Evolutionary conservation across 1,140 invertebrate genomes (phyloP), one percentile per base, ranked within the genome.

Genomic region (Dendrolimus kikuchii): DNA sequence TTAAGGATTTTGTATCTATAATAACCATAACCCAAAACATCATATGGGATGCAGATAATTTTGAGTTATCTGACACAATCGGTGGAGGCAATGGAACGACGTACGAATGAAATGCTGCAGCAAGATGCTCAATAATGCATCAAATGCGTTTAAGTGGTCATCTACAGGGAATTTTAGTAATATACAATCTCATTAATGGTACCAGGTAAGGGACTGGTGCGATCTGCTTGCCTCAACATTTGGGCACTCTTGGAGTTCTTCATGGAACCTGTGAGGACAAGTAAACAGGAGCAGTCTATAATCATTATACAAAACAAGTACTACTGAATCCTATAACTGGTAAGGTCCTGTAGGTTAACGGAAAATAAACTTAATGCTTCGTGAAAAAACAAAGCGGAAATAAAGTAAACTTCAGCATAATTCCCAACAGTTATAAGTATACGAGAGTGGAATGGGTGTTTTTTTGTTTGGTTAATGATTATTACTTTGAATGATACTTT

Each of bases 231-330:
- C 71, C 86, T 86, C 77, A 88, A 86, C 78, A 88, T 84, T 82
- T 88, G 81, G 71, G 87, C 85, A 83, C 84, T 88, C 82, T 85
- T 84, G 59, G 87, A 88, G 65, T 82, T 88, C 86, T 85, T 88
- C 87, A 88, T 86, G 62, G 73, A 81, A 75, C 83, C 83, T 86
- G 83, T 80, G 70, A 77, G 77, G 81, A 86, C 80, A 86, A 82
- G 74, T 81, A 85, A 83, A 84, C 64, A 72, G 69, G 64, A 70
- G 67, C 75, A 57, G 56, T 74, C 73, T 74, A 69, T 77, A 69
- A 73, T 54, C 61, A 56, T 66, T 66, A 10, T 53, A 66, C 65
- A 53, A 67, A 62, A 66, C 53, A 58, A 62, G 45, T 47, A 60
- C 53, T 59, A 58, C 42, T 53, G 40, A 64, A n/a, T 40, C 62